Evolutionary conservation across 2,797 vertebrate species (phyloP).

Genomic region (Phaenicophaeus curvirostris): DNA sequence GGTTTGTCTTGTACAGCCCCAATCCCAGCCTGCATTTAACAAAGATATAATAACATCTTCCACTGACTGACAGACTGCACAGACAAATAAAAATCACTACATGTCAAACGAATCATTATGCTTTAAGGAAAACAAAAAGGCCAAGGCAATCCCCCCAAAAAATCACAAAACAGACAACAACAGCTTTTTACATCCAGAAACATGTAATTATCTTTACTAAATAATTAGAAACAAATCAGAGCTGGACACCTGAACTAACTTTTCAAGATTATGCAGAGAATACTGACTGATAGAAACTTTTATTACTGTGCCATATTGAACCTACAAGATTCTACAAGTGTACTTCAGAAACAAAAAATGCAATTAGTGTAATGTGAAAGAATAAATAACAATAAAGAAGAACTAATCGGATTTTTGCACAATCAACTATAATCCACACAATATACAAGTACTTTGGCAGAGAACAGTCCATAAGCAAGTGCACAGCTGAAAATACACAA

Average conservation of each 20-base stretch:
- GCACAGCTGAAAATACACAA: not conserved
- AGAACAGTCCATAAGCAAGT: not conserved
- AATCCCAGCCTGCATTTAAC: not conserved
- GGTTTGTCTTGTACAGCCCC: not conserved
- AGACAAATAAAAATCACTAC: not conserved
- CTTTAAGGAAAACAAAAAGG: not conserved
- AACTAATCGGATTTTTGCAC: not conserved
- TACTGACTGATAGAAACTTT: not conserved
- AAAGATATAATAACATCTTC: not conserved
- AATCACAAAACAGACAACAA: not conserved
- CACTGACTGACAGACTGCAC: not conserved
- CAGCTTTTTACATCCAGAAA: not conserved
- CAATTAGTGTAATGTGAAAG: not conserved
- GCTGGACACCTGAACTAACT: not conserved
- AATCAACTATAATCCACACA: not conserved
- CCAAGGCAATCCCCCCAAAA: not conserved
- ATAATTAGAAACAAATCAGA: not conserved
- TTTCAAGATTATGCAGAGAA: not conserved
- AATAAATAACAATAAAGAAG: not conserved
- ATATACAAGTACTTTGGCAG: not conserved
- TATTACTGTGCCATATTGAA: not conserved
- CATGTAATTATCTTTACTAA: not conserved
- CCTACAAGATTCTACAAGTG: not conserved
- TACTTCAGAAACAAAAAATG: not conserved
- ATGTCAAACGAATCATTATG: accelerated